These are phyloP conservation scores for Colinus virginianus DNA, from an alignment of 2,113 vertebrate genomes.

Conservation along the genomic window DNA sequence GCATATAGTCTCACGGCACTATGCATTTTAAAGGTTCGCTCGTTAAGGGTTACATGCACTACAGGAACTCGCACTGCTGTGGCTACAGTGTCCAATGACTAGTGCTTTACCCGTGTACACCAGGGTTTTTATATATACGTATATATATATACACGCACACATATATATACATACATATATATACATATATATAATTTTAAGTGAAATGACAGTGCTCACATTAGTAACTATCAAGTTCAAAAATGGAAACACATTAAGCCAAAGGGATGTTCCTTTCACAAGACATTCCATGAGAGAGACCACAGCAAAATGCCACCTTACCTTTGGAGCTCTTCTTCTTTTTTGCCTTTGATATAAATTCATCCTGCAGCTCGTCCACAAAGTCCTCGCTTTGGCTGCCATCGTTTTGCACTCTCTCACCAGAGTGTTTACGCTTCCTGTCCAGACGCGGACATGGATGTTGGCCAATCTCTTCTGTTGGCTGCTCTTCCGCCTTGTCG, in stretches of 20 bases:
- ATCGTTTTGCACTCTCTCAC: constrained; percentile 77
- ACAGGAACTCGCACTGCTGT: constrained; percentile 72
- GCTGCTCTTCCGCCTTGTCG: constrained; percentile 69
- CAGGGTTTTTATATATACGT: constrained; percentile 60
- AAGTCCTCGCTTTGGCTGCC: constrained; percentile 73
- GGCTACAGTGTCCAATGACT: constrained; percentile 70
- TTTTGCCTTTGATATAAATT: constrained; percentile 80
- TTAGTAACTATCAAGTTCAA: constrained; percentile 70
- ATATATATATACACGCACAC: constrained; percentile 42
- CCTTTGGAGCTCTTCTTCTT: constrained; percentile 82
- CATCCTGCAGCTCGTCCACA: constrained; percentile 78
- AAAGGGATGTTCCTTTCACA: constrained; percentile 69
- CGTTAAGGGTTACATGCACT: constrained; percentile 76
- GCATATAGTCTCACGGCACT: constrained; percentile 71
- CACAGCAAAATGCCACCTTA: constrained; percentile 73
- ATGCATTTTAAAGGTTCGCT: constrained; percentile 70
- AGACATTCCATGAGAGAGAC: constrained; percentile 65
- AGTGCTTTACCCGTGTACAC: constrained; percentile 65
- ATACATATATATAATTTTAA: constrained; percentile 68
- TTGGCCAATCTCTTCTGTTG: constrained; percentile 59
- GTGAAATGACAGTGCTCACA: constrained; percentile 72
- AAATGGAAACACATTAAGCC: constrained; percentile 74
- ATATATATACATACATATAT: constrained; percentile 51
- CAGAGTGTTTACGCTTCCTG: constrained; percentile 84
- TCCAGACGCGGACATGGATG: constrained; percentile 77